Conservation (phyloP, 2,797 vertebrate genomes). For the Pristis pectinata region DNA sequence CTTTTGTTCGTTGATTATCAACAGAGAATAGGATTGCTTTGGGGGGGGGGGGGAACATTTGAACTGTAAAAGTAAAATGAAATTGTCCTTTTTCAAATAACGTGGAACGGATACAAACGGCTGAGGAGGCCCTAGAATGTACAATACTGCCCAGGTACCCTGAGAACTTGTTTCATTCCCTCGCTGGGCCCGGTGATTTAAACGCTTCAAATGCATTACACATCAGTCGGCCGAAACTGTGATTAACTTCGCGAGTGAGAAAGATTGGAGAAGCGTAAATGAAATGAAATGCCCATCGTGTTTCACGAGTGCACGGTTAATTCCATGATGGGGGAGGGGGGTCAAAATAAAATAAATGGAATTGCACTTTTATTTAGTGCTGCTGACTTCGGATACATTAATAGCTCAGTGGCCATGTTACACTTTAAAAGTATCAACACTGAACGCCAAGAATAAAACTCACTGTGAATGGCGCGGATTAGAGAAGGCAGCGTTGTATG, state of each 20-base stretch:
- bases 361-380: neutral
- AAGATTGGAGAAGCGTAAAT: neutral
- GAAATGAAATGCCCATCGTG: neutral
- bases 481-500: neutral
- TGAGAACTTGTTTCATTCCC: slow-evolving; percentile 35
- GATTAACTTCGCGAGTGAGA: slow-evolving; percentile 26
- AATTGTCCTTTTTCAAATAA: neutral
- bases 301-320: neutral
- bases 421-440: neutral
- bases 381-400: neutral
- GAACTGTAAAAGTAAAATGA: neutral
- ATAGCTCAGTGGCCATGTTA: neutral
- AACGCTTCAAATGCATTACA: neutral
- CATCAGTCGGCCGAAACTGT: slow-evolving; percentile 8
- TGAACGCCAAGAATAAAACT: neutral
- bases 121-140: slow-evolving; percentile 5
- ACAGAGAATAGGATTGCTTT: neutral
- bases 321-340: neutral
- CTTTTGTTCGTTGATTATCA: neutral
- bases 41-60: neutral
- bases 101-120: neutral
- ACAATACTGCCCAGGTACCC: neutral
- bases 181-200: neutral
- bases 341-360: slow-evolving; percentile 2
- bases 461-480: neutral